These are phyloP conservation scores for Chelmon rostratus DNA, from an alignment of 2,797 vertebrate genomes.

Conservation along the genomic window DNA sequence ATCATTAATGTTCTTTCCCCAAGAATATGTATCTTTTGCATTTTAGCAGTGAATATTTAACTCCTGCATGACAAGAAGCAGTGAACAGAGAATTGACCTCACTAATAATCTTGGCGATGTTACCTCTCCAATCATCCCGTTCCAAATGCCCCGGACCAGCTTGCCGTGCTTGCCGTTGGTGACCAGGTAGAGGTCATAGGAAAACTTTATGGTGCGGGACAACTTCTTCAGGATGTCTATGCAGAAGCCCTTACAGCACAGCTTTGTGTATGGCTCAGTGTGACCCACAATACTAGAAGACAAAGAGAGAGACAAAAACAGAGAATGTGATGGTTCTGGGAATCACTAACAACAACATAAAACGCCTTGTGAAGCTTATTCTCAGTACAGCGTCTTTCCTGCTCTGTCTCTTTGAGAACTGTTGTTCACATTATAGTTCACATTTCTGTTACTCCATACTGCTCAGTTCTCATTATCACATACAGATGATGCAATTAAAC, in stretches of 20 bases:
- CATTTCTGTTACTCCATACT: slow-evolving; percentile 9
- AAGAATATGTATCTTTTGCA: neutral
- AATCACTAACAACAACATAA: neutral
- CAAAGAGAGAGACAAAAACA: neutral
- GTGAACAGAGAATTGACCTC: slow-evolving; percentile 8
- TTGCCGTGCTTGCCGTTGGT: slow-evolving; percentile 99
- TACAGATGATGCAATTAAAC: slow-evolving; percentile 61
- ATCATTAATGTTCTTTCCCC: neutral
- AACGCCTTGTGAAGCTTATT: neutral
- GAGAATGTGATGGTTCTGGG: neutral
- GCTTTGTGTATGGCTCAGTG: slow-evolving; percentile 89
- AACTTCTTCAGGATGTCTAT: slow-evolving; percentile 99
- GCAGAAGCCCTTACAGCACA: slow-evolving; percentile 99
- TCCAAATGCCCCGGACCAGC: slow-evolving; percentile 95
- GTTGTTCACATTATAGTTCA: neutral
- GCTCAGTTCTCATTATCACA: slow-evolving; percentile 34
- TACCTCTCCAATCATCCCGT: slow-evolving; percentile 99
- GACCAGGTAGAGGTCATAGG: slow-evolving; percentile 98
- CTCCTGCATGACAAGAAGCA: neutral
- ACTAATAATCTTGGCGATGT: slow-evolving; percentile 30
- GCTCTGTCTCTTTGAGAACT: neutral
- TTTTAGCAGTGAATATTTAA: neutral
- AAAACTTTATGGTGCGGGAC: slow-evolving; percentile 95
- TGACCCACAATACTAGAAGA: slow-evolving; percentile 86
- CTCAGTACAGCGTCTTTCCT: neutral